Evolutionary conservation across 2,888 invertebrate genomes (phyloP).

Genomic region (Conistra vaccinii): DNA sequence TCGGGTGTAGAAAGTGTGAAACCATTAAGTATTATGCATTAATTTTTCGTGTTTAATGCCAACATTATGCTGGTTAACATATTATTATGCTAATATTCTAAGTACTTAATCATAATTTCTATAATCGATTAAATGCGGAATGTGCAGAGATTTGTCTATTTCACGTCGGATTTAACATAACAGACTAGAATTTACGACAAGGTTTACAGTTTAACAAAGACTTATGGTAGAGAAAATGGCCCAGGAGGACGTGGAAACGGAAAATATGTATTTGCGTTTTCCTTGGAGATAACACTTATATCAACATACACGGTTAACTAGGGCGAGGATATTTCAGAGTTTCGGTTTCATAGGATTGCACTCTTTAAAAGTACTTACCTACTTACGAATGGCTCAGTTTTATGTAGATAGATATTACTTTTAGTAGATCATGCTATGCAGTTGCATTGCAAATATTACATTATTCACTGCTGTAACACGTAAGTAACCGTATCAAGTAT

Average conservation of each 20-base stretch:
- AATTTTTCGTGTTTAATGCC: conserved; percentile 15
- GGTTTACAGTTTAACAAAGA: neutral
- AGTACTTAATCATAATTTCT: neutral
- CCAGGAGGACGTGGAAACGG: conserved; percentile 4
- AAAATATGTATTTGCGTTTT: conserved; percentile 34
- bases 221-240: neutral
- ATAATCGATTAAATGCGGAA: neutral
- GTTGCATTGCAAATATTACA: conserved; percentile 21
- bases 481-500: conserved; percentile 25
- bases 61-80: conserved; percentile 27
- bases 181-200: neutral
- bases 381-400: neutral
- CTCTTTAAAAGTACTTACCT: neutral
- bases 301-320: conserved; percentile 15
- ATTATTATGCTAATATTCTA: conserved; percentile 24
- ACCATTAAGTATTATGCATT: conserved; percentile 23
- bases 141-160: neutral
- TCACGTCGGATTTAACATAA: no score
- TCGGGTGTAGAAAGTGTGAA: conserved; percentile 56
- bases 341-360: conserved; percentile 6
- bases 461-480: conserved; percentile 18
- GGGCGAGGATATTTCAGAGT: conserved; percentile 36
- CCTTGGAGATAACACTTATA: conserved; percentile 33
- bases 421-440: conserved; percentile 8
- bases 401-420: neutral